Conservation (phyloP, 2,113 vertebrate species). For the Brevimyrus niger region DNA sequence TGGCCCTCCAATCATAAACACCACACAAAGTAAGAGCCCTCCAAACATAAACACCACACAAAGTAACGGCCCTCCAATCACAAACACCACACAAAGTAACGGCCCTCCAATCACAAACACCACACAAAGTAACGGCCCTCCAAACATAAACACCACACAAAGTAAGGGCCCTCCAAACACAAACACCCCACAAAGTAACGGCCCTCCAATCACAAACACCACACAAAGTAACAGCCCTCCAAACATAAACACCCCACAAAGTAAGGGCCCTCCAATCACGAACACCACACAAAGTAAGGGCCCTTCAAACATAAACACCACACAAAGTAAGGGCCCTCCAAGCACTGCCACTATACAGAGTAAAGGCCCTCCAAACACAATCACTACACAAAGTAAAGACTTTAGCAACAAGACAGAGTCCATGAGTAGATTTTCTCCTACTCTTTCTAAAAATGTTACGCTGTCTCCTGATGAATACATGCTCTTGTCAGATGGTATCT, state of each 20-base stretch:
- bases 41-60: no score
- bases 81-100: not conserved
- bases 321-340: not conserved
- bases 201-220: not conserved
- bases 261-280: not conserved
- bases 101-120: not conserved
- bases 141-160: not conserved
- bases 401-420: not conserved
- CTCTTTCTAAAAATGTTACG: not conserved
- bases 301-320: not conserved
- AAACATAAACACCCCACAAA: not conserved
- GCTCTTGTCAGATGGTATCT: constrained; percentile 19
- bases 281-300: not conserved
- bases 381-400: not conserved
- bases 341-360: not conserved
- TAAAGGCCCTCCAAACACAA: not conserved
- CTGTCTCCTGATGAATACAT: not conserved
- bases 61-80: not conserved
- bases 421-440: not conserved
- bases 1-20: no score
- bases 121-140: not conserved
- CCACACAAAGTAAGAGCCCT: no score
- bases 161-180: not conserved
- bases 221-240: not conserved
- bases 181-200: not conserved